Evolutionary conservation across 2,113 vertebrate genomes (phyloP).

Genomic region (Larimichthys polyactis): DNA sequence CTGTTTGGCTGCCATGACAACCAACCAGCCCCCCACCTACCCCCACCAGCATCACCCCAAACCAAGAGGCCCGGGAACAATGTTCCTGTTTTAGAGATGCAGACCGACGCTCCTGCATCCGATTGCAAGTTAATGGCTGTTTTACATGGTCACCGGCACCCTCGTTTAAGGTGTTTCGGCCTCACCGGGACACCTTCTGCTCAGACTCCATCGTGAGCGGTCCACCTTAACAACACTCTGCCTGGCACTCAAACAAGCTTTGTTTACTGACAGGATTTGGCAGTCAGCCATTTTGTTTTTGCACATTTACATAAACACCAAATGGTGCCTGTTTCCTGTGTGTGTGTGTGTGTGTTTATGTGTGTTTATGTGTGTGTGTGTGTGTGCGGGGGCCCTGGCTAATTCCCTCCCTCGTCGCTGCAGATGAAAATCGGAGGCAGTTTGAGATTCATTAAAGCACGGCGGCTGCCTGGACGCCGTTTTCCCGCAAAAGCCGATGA

Average conservation of each 20-base stretch:
- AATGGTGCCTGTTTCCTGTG: conserved; percentile 79
- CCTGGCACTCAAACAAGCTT: conserved; percentile 77
- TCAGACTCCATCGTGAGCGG: conserved; percentile 53
- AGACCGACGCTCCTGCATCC: conserved; percentile 48
- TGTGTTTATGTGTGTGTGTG: too few species aligned
- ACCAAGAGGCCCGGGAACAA: conserved; percentile 47
- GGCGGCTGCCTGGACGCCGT: conserved; percentile 48
- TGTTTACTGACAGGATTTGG: conserved; percentile 84
- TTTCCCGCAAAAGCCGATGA: conserved; percentile 68
- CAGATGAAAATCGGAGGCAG: conserved; percentile 70
- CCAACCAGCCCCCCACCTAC: not conserved
- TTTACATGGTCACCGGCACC: conserved; percentile 57
- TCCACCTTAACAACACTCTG: conserved; percentile 77
- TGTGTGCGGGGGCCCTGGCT: conserved; percentile 46
- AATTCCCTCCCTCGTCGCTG: conserved; percentile 63
- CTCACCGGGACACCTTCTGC: not conserved
- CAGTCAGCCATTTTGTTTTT: conserved; percentile 84
- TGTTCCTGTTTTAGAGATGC: conserved; percentile 60
- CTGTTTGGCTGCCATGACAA: conserved; percentile 57
- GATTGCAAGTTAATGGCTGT: conserved; percentile 67
- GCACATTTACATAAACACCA: conserved; percentile 83
- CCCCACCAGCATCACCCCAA: not conserved
- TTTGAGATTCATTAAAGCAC: conserved; percentile 68
- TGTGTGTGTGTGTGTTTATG: conserved; percentile 34
- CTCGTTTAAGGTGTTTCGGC: conserved; percentile 71